These are phyloP conservation scores for Macrophya annulata DNA, from an alignment of 2,888 invertebrate species.

Conservation along the genomic window DNA sequence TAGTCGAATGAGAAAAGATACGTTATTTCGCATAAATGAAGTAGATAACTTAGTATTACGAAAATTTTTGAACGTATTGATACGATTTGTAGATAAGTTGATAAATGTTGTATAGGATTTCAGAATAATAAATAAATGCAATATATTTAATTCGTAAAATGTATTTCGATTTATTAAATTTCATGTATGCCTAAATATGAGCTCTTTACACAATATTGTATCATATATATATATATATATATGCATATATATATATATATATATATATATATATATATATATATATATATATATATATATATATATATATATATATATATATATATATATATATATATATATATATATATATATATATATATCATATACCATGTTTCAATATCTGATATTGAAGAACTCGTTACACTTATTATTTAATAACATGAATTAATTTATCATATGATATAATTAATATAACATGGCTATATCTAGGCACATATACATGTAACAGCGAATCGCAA, in stretches of 20 bases:
- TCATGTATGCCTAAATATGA: slow-evolving; percentile 78
- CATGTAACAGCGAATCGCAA: slow-evolving; percentile 77
- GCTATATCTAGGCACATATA: slow-evolving; percentile 75
- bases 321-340: no score
- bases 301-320: no score
- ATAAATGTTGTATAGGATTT: neutral
- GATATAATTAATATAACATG: slow-evolving; percentile 72
- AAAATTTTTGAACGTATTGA: neutral
- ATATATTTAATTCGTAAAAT: slow-evolving; percentile 75
- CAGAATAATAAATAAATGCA: slow-evolving; percentile 47
- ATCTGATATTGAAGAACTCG: slow-evolving; percentile 76
- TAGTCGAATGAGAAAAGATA: no score
- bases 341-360: no score
- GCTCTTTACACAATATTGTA: slow-evolving; percentile 76
- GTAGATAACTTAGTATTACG: neutral
- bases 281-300: no score
- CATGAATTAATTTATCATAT: slow-evolving; percentile 73
- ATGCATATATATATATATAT: no score
- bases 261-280: no score
- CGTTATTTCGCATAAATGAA: neutral
- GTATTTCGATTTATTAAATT: slow-evolving; percentile 79
- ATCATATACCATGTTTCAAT: slow-evolving; percentile 64
- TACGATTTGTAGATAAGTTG: neutral
- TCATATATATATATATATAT: no score
- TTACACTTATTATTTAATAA: slow-evolving; percentile 74